phyloP scores from a whole-genome alignment of 2,888 invertebrate species.

The Xestobium rufovillosum region DNA sequence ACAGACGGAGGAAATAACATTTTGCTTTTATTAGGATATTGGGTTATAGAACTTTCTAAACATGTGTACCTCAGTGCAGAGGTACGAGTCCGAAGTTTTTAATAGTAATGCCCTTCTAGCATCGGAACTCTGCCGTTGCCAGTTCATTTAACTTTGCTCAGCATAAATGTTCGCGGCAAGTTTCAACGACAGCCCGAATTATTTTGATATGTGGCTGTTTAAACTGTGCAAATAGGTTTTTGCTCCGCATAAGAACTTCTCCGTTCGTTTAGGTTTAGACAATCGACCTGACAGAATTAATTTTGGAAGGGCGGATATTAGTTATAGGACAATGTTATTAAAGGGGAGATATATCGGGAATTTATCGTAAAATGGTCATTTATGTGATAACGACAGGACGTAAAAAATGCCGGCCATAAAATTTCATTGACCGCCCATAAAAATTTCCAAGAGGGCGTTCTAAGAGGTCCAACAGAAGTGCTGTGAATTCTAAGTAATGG shows the following conservation, averaged over 20 bases:
- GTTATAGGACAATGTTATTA: too few species aligned
- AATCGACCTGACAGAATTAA: too few species aligned
- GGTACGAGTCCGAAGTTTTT: constrained; percentile 2
- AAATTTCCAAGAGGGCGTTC: constrained; percentile 25
- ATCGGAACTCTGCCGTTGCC: constrained; percentile 22
- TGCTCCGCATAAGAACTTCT: too few species aligned
- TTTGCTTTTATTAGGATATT: too few species aligned
- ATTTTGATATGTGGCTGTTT: too few species aligned
- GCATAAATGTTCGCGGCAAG: constrained; percentile 31
- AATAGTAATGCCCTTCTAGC: constrained; percentile 12
- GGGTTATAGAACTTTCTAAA: too few species aligned
- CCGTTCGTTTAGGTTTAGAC: too few species aligned
- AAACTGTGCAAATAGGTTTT: too few species aligned
- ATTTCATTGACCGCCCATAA: constrained; percentile 29
- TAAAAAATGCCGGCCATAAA: constrained; percentile 27
- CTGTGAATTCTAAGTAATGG: constrained; percentile 21
- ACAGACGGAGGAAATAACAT: too few species aligned
- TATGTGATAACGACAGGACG: constrained; percentile 27
- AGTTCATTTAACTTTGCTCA: constrained; percentile 35
- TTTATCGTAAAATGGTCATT: constrained; percentile 21
- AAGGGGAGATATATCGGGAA: too few species aligned
- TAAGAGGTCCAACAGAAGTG: constrained; percentile 17
- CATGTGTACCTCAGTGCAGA: constrained; percentile 10
- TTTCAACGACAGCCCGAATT: too few species aligned
- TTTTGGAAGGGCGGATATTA: too few species aligned